Conservation (phyloP, 2,113 vertebrate genomes). For the Bungarus multicinctus region DNA sequence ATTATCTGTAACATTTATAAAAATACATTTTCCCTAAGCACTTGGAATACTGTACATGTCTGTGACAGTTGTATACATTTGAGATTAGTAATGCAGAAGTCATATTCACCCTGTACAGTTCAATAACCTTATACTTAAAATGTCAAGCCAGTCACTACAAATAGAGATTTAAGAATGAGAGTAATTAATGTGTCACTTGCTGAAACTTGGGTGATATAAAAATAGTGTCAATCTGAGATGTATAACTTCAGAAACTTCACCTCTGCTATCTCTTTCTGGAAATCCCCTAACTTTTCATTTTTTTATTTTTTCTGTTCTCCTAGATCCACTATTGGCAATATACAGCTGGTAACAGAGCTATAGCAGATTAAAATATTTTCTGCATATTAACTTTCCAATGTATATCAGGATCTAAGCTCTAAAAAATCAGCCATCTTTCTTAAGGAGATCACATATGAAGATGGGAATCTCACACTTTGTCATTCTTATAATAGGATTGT, state of each 20-base stretch:
- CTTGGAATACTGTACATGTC: background rate
- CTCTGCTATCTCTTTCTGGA: background rate
- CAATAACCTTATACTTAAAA: background rate
- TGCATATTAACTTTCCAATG: background rate
- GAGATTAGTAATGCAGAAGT: background rate
- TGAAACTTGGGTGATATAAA: background rate
- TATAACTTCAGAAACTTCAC: background rate
- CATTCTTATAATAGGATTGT: background rate
- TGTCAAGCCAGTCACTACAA: background rate
- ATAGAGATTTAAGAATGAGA: slow-evolving; percentile 1
- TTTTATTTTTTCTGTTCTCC: background rate
- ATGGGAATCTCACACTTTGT: background rate
- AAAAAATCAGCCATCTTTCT: background rate
- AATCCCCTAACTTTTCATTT: background rate
- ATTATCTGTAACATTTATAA: background rate
- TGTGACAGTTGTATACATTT: slow-evolving; percentile 4
- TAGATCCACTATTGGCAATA: background rate
- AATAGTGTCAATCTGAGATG: background rate
- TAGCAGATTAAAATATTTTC: background rate
- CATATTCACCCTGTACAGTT: background rate
- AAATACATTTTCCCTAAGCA: background rate
- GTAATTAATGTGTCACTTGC: background rate
- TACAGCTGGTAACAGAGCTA: background rate
- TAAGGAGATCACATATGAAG: background rate
- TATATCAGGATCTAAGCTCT: background rate